Percentiles rank a stretch among this genome's conserved stretches.
Evolutionary conservation across 1,140 invertebrate genomes (phyloP).

Genomic region (Adoxophyes honmai): DNA sequence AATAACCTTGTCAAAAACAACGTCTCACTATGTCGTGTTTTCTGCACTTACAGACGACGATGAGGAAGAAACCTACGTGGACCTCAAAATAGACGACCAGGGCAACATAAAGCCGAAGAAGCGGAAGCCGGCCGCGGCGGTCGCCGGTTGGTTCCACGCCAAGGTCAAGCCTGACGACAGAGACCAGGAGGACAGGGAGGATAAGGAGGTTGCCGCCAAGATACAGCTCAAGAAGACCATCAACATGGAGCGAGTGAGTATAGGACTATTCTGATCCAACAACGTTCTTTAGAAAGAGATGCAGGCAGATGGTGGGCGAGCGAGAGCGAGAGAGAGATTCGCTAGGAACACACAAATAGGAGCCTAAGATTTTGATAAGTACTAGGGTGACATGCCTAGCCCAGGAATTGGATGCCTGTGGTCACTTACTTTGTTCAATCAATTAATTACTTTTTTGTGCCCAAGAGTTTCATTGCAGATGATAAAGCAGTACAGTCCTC

Average conservation of each 20-base stretch:
- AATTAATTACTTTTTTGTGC: too few relatives aligned
- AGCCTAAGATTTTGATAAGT: too few relatives aligned
- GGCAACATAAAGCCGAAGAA: constrained; percentile 58
- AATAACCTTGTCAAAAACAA: too few relatives aligned
- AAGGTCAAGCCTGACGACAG: constrained; percentile 32
- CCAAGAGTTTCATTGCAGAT: constrained; percentile 33
- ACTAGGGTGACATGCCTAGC: too few relatives aligned
- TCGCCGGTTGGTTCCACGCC: constrained; percentile 59
- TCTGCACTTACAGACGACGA: constrained; percentile 65
- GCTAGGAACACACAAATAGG: too few relatives aligned
- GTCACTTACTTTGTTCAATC: too few relatives aligned
- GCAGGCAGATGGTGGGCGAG: too few relatives aligned
- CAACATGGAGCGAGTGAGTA: constrained; percentile 61
- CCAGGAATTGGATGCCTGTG: too few relatives aligned
- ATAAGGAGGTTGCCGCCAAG: constrained; percentile 45
- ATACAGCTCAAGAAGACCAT: constrained; percentile 65
- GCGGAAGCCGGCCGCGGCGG: constrained; percentile 24
- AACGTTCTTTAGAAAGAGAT: too few relatives aligned
- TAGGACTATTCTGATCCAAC: background rate
- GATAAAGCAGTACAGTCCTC: constrained; percentile 82
- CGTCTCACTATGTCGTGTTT: too few relatives aligned
- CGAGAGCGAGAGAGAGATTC: too few relatives aligned
- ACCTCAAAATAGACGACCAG: constrained; percentile 69
- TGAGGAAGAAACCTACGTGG: constrained; percentile 77
- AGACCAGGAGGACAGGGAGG: constrained; percentile 18